These are phyloP conservation scores for Eristalis pertinax DNA, from an alignment of 2,888 invertebrate genomes.

Conservation along the genomic window DNA sequence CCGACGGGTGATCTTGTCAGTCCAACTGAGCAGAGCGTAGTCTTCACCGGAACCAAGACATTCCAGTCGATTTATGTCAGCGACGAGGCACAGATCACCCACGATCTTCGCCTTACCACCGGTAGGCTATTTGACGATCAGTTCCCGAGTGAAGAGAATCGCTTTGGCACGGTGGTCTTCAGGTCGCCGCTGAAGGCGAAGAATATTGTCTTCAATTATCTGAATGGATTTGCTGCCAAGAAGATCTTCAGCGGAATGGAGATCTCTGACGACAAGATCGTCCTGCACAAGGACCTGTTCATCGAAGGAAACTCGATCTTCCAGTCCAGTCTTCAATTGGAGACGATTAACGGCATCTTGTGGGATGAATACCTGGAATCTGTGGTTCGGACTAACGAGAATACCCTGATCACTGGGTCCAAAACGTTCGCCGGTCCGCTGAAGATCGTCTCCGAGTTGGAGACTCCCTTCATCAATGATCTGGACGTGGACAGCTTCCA, in stretches of 20 bases:
- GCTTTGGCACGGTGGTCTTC: constrained; percentile 74
- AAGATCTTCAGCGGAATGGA: constrained; percentile 74
- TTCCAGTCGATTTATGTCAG: constrained; percentile 75
- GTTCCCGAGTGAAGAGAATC: constrained; percentile 59
- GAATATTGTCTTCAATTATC: constrained; percentile 75
- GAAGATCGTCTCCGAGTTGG: constrained; percentile 73
- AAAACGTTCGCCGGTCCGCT: constrained; percentile 74
- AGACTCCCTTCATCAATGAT: constrained; percentile 73
- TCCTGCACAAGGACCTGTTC: constrained; percentile 77
- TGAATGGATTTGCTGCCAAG: constrained; percentile 77
- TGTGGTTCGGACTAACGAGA: constrained; percentile 74
- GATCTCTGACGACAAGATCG: constrained; percentile 64
- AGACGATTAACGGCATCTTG: constrained; percentile 74
- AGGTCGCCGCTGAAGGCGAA: constrained; percentile 68
- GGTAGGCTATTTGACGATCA: neutral
- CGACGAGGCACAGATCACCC: constrained; percentile 54
- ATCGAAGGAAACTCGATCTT: constrained; percentile 77
- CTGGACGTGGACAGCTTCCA: constrained; percentile 74
- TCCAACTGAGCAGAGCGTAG: constrained; percentile 39
- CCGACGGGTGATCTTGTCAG: constrained; percentile 73
- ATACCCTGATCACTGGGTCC: constrained; percentile 74
- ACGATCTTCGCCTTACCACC: constrained; percentile 69
- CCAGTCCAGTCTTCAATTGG: constrained; percentile 73
- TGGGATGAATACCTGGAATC: constrained; percentile 75
- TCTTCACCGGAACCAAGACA: constrained; percentile 73